Base-by-base conservation (phyloP, 2,888 invertebrate species). In the Parasteatoda lunata region DNA sequence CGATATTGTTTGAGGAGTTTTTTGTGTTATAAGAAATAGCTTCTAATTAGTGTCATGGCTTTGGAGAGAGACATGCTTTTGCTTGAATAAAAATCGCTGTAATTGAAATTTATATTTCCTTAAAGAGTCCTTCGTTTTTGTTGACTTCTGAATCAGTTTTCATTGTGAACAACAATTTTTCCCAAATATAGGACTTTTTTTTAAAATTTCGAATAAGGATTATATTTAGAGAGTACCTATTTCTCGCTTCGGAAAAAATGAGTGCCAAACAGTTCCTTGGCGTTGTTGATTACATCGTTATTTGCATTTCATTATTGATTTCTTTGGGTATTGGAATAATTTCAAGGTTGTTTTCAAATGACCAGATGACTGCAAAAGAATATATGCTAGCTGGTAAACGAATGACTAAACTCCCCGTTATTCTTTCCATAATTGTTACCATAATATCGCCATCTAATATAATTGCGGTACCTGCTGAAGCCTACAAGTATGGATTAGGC, bases 311-410 rank as follows among this genome's bases (percentile, higher is more conserved):
- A 13, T 15, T 82, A 3, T 5, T 52, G 6, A 54, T 76, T 5
- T 69, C 82, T 5, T n/a, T 49, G 5, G n/a, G 49, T 9, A 70
- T 82, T 11, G 82, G 82, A 7, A 30, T 82, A n/a, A 30, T 11
- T 30, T 82, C 76, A 51, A 76, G 47, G 3, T 79, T 71, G 64
- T 11, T 70, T 45, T 76, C 70, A 5, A 30, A 49, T 1, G 68
- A 64, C n/a, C 76, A 70, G 47, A 30, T 45, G 13, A 76, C 70
- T 3, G 59, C 64, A 13, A 7, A 48, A n/a, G 76, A 76, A 8
- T 82, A 66, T n/a, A 47, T 82, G 7, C 47, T 82, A 47, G 82
- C 76, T 15, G 76, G 82, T 6, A 82, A 45, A 13, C 64, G 76
- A 64, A 69, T 73, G 15, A 51, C 59, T 7, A 69, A 52, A 48